Evolutionary conservation across 2,888 invertebrate genomes (phyloP).

Genomic region (Diogma glabrata): DNA sequence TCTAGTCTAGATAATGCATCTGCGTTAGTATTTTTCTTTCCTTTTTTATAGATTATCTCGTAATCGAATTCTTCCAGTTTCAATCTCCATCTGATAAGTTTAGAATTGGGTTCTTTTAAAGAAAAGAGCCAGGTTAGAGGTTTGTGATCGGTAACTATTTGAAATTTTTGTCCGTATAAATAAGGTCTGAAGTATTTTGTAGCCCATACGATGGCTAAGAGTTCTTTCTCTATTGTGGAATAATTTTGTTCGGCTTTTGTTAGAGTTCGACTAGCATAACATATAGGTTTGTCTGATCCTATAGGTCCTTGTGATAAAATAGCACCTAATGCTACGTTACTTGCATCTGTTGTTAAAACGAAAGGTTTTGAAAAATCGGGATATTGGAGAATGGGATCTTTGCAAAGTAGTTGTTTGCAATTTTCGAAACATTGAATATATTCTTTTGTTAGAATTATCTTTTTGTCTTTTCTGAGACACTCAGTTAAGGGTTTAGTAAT

Average conservation of each 20-base stretch:
- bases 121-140: neutral
- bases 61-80: neutral
- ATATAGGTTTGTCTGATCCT: neutral
- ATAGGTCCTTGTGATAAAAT: neutral
- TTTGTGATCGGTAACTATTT: conserved; percentile 3
- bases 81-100: neutral
- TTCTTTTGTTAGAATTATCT: neutral
- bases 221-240: conserved; percentile 26
- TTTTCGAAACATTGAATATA: neutral
- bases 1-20: neutral
- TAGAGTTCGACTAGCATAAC: conserved; percentile 21
- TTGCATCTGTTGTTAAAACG: neutral
- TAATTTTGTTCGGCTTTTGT: conserved; percentile 20
- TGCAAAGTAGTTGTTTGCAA: neutral
- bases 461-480: neutral
- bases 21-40: neutral
- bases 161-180: conserved; percentile 9
- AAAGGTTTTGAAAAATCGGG: neutral
- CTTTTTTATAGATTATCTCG: neutral
- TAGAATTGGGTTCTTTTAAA: neutral
- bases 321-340: neutral
- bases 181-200: conserved; percentile 13
- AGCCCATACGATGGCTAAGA: conserved; percentile 26
- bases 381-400: neutral
- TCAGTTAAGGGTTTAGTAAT: neutral